Evolutionary conservation across 1,140 invertebrate genomes (phyloP).

Genomic region (Coptotermes formosanus): DNA sequence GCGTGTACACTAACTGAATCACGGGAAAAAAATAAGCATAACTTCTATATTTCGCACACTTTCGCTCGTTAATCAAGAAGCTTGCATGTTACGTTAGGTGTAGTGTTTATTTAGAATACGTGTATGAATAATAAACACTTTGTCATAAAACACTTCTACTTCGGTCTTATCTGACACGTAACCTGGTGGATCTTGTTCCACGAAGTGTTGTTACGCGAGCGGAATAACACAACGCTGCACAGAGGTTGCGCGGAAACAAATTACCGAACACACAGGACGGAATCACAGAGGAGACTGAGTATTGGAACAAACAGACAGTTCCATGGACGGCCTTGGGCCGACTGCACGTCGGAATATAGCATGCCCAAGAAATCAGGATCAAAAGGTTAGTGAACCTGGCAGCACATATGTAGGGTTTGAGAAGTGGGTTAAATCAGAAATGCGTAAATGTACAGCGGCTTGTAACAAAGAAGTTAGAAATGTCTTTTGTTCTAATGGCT

Average conservation of each 20-base stretch:
- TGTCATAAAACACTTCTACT: no score
- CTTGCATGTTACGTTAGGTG: not conserved
- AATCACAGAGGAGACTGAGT: not conserved
- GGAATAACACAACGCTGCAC: not conserved
- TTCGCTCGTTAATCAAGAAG: not conserved
- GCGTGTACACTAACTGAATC: not conserved
- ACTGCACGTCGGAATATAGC: not conserved
- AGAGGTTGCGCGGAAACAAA: not conserved
- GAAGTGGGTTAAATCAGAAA: not conserved
- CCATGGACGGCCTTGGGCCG: not conserved
- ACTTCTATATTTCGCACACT: not conserved
- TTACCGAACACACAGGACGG: not conserved
- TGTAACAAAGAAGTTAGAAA: no score
- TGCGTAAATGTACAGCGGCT: not conserved
- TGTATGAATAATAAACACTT: no score
- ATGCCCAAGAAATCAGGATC: slow-evolving; percentile 3
- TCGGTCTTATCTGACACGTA: not conserved
- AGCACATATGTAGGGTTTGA: not conserved
- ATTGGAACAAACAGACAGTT: not conserved
- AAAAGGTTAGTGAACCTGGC: not conserved
- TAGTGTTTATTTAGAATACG: no score
- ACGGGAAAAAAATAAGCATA: not conserved
- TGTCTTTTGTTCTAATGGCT: no score
- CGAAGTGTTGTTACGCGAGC: not conserved
- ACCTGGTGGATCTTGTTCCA: not conserved